Evolutionary conservation across 35 echinoderm and acorn worm species (phyloP), one percentile per base, ranked within the genome.

Genomic region (Anneissia japonica): DNA sequence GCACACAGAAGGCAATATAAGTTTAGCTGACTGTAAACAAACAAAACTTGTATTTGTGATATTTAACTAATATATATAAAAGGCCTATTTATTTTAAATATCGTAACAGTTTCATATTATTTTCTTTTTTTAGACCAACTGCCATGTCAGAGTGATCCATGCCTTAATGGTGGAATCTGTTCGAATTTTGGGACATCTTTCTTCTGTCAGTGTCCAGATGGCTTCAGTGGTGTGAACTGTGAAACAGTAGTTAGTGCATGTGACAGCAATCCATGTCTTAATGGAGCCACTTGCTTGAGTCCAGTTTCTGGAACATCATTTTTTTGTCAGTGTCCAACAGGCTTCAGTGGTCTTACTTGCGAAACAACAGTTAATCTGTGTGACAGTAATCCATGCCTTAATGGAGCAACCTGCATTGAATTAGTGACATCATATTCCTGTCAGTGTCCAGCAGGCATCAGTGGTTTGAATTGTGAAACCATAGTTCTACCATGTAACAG

Each of bases 401-500:
- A 93, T 77, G 32, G 34, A 21, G 86, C 80, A 3, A 38, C 39
- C 30, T 86, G 84, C 74, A 64, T 39, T 34, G 55, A 85, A 37
- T 82, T 79, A 72, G 36, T 84, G 17, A 90, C 84, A 19, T 46
- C 17, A 36, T 90, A 46, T 46, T n/a, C 34, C 31, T 90, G 88
- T 79, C 74, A 56, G 40, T 98, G 95, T 39, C 17, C 56, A 12
- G 64, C 40, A 10, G 91, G 85, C 5, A 93, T 89, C 76, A 89
- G 41, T 31, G 95, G 95, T 19, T 34, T 38, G 0, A 84, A 72
- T 31, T 98, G 95, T 76, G 91, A 91, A 51, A 85, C 23, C 7
- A 82, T 88, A 46, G n/a, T 81, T 30, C 10, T 38, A 32, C 89
- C 82, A 38, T 91, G 89, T 74, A 83, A 91, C 31, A 76, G 75